Evolutionary conservation across 2,113 vertebrate genomes (phyloP).

Genomic region (Aptenodytes forsteri): DNA sequence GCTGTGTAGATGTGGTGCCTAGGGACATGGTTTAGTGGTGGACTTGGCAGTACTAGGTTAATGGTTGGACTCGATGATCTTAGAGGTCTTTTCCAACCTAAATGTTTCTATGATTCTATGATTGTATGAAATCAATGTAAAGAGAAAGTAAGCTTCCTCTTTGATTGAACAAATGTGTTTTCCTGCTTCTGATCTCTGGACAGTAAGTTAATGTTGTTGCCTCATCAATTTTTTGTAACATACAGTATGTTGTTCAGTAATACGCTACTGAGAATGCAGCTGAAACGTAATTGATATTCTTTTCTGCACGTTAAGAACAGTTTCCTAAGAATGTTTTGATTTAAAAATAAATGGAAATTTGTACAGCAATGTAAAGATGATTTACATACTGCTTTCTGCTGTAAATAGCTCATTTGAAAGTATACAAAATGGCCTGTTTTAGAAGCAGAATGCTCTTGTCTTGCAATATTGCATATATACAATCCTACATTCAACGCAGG

Average conservation of each 20-base stretch:
- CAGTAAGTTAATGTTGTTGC: not conserved
- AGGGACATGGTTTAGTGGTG: too few relatives aligned
- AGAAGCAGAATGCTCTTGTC: not conserved
- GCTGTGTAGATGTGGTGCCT: too few relatives aligned
- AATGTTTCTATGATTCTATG: too few relatives aligned
- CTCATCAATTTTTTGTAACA: not conserved
- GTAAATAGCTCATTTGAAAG: not conserved
- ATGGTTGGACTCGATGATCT: too few relatives aligned
- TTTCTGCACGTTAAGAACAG: not conserved
- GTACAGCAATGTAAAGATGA: not conserved
- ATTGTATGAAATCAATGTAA: too few relatives aligned
- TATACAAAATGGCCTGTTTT: not conserved
- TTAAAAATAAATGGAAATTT: not conserved
- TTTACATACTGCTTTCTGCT: not conserved
- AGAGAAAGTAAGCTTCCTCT: not conserved
- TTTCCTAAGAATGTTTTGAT: not conserved
- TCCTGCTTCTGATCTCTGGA: not conserved
- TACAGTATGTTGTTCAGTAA: not conserved
- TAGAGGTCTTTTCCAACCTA: too few relatives aligned
- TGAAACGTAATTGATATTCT: not conserved
- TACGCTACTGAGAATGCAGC: not conserved
- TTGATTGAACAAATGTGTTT: not conserved
- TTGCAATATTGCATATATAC: not conserved
- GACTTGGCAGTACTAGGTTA: too few relatives aligned
- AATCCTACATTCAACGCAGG: not conserved